Base-by-base conservation (phyloP, 2,797 vertebrate species). In the Centropyge bicolor region DNA sequence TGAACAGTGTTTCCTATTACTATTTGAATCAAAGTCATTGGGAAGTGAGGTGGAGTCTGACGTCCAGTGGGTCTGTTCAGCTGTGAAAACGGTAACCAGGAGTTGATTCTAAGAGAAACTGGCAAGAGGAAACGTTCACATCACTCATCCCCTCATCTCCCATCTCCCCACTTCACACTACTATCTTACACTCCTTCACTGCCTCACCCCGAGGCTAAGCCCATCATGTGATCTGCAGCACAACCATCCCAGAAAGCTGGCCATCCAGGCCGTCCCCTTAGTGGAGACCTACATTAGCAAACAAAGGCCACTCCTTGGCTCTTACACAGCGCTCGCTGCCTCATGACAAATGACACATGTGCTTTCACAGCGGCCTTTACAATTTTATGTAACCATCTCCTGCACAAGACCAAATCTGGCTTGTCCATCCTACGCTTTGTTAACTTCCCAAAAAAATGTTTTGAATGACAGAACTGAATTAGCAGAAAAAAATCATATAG, bases 281-380 rank as follows among this genome's bases (percentile, higher is more conserved):
- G 81, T 67, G 65, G 61, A 90, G 92, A 92, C 92, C 94, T 94
- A 94, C 90, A 92, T 94, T 91, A 88, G 85, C 78, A 78, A 87
- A 94, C 91, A 93, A 93, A 93, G 92, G 79, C 82, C 77, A 16
- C 78, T 83, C 74, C 76, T 56, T 12, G 7, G 74, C 76, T 87
- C 78, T 84, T 74, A 81, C 55, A 45, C 60, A 17, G 65, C 0
- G 31, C 16, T 27, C 61, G 12, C 64, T 75, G n/a, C 57, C 76
- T 84, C 72, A 31, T 54, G 76, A 88, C 74, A 77, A 80, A 78
- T 52, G 40, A 75, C 82, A 88, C 85, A 85, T 69, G 48, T 72
- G 81, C 81, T 76, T 81, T 76, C 74, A 13, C 22, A 24, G 76
- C 56, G 76, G 74, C 77, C 83, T 84, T 80, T 55, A 64, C 48